These are phyloP conservation scores for Erythrocercus mccallii DNA, from an alignment of 2,113 vertebrate species.

Conservation along the genomic window DNA sequence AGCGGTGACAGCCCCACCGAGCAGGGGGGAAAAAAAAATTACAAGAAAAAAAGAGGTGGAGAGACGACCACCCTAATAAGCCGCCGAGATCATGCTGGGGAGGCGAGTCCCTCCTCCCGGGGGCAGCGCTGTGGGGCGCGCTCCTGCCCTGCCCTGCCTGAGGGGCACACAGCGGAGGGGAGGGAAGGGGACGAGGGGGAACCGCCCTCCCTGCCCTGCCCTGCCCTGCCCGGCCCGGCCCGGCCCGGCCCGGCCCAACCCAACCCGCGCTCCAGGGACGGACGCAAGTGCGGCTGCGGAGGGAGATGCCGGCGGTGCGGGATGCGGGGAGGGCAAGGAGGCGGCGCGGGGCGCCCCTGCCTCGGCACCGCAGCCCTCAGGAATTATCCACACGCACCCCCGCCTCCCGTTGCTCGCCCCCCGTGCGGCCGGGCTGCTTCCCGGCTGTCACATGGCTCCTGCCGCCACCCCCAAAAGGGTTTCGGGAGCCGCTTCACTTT, in stretches of 20 bases:
- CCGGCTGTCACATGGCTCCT: slow-evolving; percentile 21
- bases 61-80: background rate
- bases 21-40: background rate
- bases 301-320: background rate
- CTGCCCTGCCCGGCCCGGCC: background rate
- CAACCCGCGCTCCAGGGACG: background rate
- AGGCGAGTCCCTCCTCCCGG: background rate
- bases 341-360: background rate
- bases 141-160: background rate
- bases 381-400: background rate
- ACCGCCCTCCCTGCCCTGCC: background rate
- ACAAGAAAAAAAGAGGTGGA: background rate
- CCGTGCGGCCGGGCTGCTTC: background rate
- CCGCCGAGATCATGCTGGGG: background rate
- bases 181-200: background rate
- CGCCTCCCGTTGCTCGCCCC: background rate
- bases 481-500: slow-evolving; percentile 50
- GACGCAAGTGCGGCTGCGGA: background rate
- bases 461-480: background rate
- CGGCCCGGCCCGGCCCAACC: background rate
- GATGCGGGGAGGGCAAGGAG: background rate
- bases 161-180: background rate
- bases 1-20: background rate
- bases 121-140: background rate
- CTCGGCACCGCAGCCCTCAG: background rate